Conservation (phyloP, 2,888 invertebrate genomes). For the Muscina levida region DNA sequence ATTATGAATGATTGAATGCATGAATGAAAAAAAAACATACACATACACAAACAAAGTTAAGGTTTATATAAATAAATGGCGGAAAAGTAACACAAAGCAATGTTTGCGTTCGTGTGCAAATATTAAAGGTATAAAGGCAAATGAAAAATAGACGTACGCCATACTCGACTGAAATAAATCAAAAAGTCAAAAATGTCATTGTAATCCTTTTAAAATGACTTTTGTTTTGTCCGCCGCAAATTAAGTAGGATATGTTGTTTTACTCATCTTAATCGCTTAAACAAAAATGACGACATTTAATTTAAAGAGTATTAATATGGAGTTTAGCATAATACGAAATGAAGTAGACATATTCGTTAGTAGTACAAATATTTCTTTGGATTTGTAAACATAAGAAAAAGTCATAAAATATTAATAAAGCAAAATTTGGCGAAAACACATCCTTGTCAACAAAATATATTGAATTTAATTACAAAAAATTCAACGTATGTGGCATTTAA, state of each 20-base stretch:
- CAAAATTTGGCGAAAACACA: too few relatives aligned
- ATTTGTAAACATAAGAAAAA: too few relatives aligned
- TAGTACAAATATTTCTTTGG: too few relatives aligned
- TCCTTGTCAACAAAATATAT: too few relatives aligned
- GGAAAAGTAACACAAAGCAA: background rate
- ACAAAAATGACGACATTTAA: too few relatives aligned
- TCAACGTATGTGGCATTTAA: too few relatives aligned
- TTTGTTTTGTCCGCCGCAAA: background rate
- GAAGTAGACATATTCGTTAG: too few relatives aligned
- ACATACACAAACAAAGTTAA: background rate
- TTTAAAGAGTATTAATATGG: too few relatives aligned
- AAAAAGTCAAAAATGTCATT: constrained; percentile 34
- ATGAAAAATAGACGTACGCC: background rate
- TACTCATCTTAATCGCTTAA: too few relatives aligned
- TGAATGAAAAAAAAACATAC: background rate
- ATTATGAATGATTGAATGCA: constrained; percentile 35
- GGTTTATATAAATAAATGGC: constrained; percentile 15
- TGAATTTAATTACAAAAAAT: too few relatives aligned
- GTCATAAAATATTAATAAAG: too few relatives aligned
- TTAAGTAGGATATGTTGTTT: background rate
- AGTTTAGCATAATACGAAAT: too few relatives aligned
- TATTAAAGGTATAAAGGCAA: background rate
- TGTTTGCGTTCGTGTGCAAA: background rate
- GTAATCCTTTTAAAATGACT: constrained; percentile 5
- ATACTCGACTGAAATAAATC: constrained; percentile 18